Percentiles rank a stretch among this genome's conserved stretches.
phyloP scores from a whole-genome alignment of 2,888 invertebrate genomes.

The Maniola hyperantus region DNA sequence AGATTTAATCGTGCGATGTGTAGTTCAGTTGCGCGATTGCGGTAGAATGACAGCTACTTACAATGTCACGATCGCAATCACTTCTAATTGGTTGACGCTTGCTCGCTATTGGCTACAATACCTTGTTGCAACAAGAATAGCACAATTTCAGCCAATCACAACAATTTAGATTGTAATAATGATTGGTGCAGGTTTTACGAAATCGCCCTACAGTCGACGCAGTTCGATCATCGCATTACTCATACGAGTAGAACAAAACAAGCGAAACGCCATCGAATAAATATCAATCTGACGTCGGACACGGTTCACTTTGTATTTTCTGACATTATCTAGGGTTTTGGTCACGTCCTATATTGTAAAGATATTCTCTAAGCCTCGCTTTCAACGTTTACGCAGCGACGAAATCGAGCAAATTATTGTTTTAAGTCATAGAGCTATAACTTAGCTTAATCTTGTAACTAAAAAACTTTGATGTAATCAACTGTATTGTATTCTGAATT shows the following conservation, averaged over 20 bases:
- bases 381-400: neutral
- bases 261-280: constrained; percentile 26
- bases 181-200: too few relatives aligned
- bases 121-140: too few relatives aligned
- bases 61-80: too few relatives aligned
- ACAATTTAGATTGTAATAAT: too few relatives aligned
- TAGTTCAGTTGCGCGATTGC: too few relatives aligned
- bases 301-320: constrained; percentile 35
- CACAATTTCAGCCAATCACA: too few relatives aligned
- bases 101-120: too few relatives aligned
- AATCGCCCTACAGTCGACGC: neutral
- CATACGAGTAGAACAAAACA: constrained; percentile 10
- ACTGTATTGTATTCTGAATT: too few relatives aligned
- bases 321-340: constrained; percentile 35
- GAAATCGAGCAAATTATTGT: neutral
- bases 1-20: too few relatives aligned
- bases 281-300: constrained; percentile 27
- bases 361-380: neutral
- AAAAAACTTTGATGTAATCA: too few relatives aligned
- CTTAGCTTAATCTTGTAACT: neutral
- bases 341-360: constrained; percentile 4
- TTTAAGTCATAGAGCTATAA: neutral
- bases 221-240: constrained; percentile 10
- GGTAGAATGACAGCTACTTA: too few relatives aligned
- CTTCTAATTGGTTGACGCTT: too few relatives aligned